Evolutionary conservation across 37 sponge, comb jelly and placozoan species (phyloP), one percentile per base, ranked within the genome.

Genomic region (Tethya wilhelma): DNA sequence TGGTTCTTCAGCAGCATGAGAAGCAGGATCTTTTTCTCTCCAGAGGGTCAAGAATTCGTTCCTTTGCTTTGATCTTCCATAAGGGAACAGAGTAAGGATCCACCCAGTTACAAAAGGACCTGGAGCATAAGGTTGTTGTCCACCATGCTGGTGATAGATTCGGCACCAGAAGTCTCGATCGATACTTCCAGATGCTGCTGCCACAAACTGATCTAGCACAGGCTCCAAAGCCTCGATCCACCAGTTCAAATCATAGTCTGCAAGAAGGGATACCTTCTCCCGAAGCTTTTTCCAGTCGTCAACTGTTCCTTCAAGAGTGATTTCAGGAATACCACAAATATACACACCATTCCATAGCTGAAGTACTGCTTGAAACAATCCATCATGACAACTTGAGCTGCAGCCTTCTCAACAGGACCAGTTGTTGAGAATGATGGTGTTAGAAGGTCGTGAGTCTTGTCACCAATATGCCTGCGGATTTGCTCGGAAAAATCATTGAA

Each of bases 391-490:
- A 89, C 73, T 44, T 83, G 81, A 32, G 79, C 69, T 12, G 80
- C 90, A 30, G 84, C 84, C 53, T 70, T 83, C 38, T 84, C 84
- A n/a, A 73, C 68, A 7, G 84, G 74, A 55, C 79, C 84, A 30
- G 90, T 89, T 17, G 90, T 89, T 0, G 90, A 65, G 67, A 84
- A 19, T 59, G n/a, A n/a, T n/a, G n/a, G n/a, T n/a, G n/a, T n/a
- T n/a, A n/a, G n/a, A n/a, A n/a, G n/a, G n/a, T n/a, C n/a, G n/a
- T n/a, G n/a, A n/a, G n/a, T n/a, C n/a, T n/a, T n/a, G n/a, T n/a
- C n/a, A n/a, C n/a, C n/a, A n/a, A n/a, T n/a, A n/a, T n/a, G n/a
- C n/a, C n/a, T n/a, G n/a, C n/a, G n/a, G n/a, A n/a, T n/a, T n/a
- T n/a, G n/a, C n/a, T n/a, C n/a, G n/a, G n/a, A n/a, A n/a, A n/a